Percentiles rank a stretch among this genome's conserved stretches.
phyloP scores from a whole-genome alignment of 23 tunicate genomes.

The Clavelina lepadiformis region DNA sequence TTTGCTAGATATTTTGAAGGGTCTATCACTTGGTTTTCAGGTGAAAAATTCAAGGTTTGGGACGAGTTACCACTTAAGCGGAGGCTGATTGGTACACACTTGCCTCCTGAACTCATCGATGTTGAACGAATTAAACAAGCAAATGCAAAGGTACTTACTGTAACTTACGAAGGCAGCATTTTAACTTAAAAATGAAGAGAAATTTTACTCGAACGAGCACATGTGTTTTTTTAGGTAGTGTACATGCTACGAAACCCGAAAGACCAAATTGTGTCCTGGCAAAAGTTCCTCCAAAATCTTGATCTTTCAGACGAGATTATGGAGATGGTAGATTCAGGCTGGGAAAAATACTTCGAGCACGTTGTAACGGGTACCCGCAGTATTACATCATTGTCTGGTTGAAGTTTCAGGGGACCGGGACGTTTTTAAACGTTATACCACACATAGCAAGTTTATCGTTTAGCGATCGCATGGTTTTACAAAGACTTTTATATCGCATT shows the following conservation, averaged over 20 bases:
- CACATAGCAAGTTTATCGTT: too few relatives aligned
- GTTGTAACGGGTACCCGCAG: background rate
- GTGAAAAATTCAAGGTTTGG: constrained; percentile 2
- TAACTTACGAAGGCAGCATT: too few relatives aligned
- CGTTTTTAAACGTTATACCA: too few relatives aligned
- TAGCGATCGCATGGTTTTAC: too few relatives aligned
- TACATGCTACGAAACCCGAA: constrained; percentile 36
- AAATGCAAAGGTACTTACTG: constrained; percentile 16
- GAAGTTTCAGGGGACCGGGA: background rate
- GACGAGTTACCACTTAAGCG: constrained; percentile 7
- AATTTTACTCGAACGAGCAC: too few relatives aligned
- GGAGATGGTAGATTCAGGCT: constrained; percentile 14
- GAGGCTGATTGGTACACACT: constrained; percentile 9
- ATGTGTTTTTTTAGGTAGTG: constrained; percentile 15
- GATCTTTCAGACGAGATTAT: constrained; percentile 1
- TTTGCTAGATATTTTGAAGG: too few relatives aligned
- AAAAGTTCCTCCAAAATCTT: constrained; percentile 3
- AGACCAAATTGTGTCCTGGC: constrained; percentile 36
- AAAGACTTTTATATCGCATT: background rate
- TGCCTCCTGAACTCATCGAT: constrained; percentile 6
- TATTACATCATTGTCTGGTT: background rate
- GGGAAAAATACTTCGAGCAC: constrained; percentile 15
- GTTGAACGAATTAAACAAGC: constrained; percentile 14
- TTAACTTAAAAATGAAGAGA: too few relatives aligned
- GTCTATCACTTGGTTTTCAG: too few relatives aligned